These are phyloP conservation scores for Drosophila kurseongensis DNA, from an alignment of 1,140 invertebrate species.

Conservation along the genomic window DNA sequence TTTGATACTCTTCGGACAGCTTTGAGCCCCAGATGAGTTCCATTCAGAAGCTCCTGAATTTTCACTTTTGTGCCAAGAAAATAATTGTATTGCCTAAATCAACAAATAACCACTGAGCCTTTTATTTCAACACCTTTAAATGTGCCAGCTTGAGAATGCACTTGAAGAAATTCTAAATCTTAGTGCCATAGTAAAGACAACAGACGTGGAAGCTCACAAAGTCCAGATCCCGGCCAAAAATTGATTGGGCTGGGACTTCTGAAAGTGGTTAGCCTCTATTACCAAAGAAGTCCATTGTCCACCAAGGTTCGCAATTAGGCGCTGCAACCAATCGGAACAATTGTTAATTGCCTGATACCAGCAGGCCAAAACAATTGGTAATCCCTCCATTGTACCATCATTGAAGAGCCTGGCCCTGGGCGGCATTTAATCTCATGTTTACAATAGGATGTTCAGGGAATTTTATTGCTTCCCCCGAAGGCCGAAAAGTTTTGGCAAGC, in stretches of 20 bases:
- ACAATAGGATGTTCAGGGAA: slow-evolving; percentile 22
- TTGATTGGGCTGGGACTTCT: too few relatives aligned
- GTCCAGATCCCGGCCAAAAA: not conserved
- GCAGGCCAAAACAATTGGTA: slow-evolving; percentile 1
- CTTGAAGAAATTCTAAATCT: too few relatives aligned
- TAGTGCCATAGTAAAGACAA: too few relatives aligned
- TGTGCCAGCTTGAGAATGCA: too few relatives aligned
- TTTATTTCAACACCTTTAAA: too few relatives aligned
- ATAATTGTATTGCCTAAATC: not conserved
- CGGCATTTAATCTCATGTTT: slow-evolving; percentile 18
- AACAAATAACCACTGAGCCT: not conserved
- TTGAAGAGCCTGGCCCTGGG: not conserved
- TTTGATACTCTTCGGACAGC: slow-evolving; percentile 11
- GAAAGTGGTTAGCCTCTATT: slow-evolving; percentile 1
- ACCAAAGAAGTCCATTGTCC: slow-evolving; percentile 1
- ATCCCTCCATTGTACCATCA: not conserved
- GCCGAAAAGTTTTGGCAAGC: slow-evolving; percentile 20
- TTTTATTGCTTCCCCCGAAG: slow-evolving; percentile 28
- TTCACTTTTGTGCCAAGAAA: not conserved
- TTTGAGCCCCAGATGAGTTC: slow-evolving; percentile 22
- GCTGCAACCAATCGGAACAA: slow-evolving; percentile 19
- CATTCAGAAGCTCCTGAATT: not conserved
- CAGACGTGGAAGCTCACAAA: not conserved
- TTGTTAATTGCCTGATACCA: slow-evolving; percentile 16
- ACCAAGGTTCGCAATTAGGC: slow-evolving; percentile 11